A percentile compares a stretch with the other conserved stretches of the same genome.
Evolutionary conservation across 2,113 vertebrate genomes (phyloP).

Genomic region (Alligator mississippiensis): DNA sequence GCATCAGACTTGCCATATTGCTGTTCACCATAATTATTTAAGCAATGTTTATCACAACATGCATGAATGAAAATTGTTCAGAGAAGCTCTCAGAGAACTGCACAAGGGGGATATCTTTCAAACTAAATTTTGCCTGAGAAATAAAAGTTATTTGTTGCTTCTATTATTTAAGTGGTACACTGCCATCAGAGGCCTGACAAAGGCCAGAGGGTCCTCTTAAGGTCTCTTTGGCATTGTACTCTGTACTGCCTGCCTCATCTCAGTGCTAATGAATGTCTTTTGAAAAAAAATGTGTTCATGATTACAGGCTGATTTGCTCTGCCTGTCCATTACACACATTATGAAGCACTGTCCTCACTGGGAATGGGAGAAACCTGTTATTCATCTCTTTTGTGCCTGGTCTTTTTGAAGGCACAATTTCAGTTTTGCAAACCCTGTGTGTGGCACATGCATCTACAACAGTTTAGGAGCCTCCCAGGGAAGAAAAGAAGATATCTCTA

Average conservation of each 20-base stretch:
- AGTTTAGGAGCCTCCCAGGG: no score
- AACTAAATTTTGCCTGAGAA: constrained; percentile 19
- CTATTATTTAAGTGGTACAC: neutral
- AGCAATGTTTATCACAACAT: neutral
- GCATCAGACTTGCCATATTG: neutral
- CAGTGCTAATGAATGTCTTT: neutral
- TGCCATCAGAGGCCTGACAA: neutral
- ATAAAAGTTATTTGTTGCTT: neutral
- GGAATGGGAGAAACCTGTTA: neutral
- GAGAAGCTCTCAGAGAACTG: constrained; percentile 26
- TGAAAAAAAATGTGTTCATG: neutral
- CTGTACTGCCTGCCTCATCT: neutral
- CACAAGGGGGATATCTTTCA: neutral
- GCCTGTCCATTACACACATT: neutral
- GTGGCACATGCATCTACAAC: no score
- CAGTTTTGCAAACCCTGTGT: no score
- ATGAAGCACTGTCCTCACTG: neutral
- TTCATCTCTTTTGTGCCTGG: neutral
- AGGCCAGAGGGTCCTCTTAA: neutral
- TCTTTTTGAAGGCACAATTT: no score
- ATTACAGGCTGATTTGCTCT: neutral
- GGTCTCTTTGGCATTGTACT: no score
- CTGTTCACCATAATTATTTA: constrained; percentile 24
- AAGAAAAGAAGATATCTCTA: no score
- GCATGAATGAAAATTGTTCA: constrained; percentile 22